Evolutionary conservation across 35 echinoderm and acorn worm genomes (phyloP), one percentile per base, ranked within the genome.

Genomic region (Lytechinus variegatus): DNA sequence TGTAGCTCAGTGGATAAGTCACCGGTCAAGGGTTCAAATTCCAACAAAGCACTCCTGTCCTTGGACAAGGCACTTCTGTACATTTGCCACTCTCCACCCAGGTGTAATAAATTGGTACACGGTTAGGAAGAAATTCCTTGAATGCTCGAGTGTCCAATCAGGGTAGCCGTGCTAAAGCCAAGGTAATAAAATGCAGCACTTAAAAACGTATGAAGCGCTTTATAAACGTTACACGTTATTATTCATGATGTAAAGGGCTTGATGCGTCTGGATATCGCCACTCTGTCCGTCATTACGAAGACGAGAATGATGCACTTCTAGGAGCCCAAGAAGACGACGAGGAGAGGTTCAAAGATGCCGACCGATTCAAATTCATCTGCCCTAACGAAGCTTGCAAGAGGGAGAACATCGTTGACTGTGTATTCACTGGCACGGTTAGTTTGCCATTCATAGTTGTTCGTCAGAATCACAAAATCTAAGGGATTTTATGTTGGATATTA

Each of bases 251-350:
- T 27, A 58, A 86, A 99, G 98, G 98, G 87, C 94, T 99, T 13
- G 98, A 99, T 94, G 95, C 98, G 27, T 96, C 98, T 5, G 97
- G 98, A 89, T 99, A 99, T 95, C 95, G 97, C 28, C 98, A 96
- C 52, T 96, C 97, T 11, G 52, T 98, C 54, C 96, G 95, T 72
- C 97, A 97, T 28, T 95, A 96, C 27, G 97, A 98, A 9, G 98
- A 97, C 16, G 98, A 99, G 33, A 89, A 96, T 24, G 98, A 99
- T 19, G 97, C 98, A 9, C 88, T 98, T 10, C 94, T 97, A 0
- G 97, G 97, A n/a, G 98, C 97, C 8, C 94, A 96, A 27, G 94
- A 98, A 58, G 96, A 96, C 10, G 98, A 99, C 54, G 98, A 99
- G 54, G 98, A 99, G 95, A 96, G 95, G 27, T 99, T 97, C 95